Evolutionary conservation across 2,797 vertebrate genomes (phyloP).

Genomic region (Enteromius viviparus): DNA sequence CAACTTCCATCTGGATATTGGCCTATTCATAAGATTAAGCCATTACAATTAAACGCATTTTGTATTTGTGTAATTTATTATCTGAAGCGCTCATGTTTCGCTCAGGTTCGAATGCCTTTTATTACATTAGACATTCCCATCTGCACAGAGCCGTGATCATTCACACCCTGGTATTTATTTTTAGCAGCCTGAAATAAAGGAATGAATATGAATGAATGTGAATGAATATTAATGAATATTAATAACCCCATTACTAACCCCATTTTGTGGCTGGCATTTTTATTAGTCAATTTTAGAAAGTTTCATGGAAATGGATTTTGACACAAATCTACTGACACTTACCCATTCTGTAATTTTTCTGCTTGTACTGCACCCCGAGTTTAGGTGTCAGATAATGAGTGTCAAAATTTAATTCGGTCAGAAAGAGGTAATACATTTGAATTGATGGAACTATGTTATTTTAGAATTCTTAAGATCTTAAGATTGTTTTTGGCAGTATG

Average conservation of each 20-base stretch:
- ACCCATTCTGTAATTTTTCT: conserved; percentile 46
- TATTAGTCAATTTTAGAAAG: conserved; percentile 59
- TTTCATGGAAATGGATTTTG: conserved; percentile 58
- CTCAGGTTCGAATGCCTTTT: conserved; percentile 9
- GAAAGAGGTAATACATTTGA: conserved; percentile 38
- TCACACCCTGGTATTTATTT: conserved; percentile 52
- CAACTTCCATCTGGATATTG: neutral
- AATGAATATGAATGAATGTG: conserved; percentile 51
- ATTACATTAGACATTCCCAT: conserved; percentile 33
- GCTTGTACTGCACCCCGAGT: conserved; percentile 36
- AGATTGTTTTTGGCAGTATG: conserved; percentile 12
- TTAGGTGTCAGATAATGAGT: conserved; percentile 36
- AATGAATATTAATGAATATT: conserved; percentile 60
- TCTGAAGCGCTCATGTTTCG: neutral
- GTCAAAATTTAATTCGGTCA: conserved; percentile 49
- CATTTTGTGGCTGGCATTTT: conserved; percentile 58
- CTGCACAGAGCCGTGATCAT: conserved; percentile 28
- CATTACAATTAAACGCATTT: neutral
- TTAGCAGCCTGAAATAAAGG: conserved; percentile 52
- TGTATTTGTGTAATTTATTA: conserved; percentile 17
- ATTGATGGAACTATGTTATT: conserved; percentile 16
- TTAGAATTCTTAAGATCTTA: neutral
- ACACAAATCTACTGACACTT: conserved; percentile 55
- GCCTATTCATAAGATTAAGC: conserved; percentile 15
- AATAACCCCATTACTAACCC: conserved; percentile 60